Percentiles rank a stretch among this genome's conserved stretches.
Conservation (phyloP, 2,113 vertebrate genomes). For the Periophthalmus modestus region DNA sequence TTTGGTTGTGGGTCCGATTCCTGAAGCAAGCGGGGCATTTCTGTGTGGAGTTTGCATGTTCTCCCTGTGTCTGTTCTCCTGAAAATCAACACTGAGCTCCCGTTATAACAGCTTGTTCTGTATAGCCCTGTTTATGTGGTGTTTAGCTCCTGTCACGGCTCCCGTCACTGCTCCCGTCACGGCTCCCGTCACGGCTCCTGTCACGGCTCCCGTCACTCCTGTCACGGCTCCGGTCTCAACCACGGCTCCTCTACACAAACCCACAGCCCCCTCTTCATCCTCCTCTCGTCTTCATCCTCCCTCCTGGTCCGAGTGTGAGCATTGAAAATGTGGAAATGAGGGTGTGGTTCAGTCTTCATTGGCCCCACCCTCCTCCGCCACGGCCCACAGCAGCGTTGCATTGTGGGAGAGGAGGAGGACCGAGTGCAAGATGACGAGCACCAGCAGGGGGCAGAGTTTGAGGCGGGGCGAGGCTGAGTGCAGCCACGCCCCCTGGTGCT, state of each 20-base stretch:
- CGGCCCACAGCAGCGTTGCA: conserved; percentile 75
- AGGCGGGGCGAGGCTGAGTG: conserved; percentile 88
- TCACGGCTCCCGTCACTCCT: conserved; percentile 51
- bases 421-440: conserved; percentile 94
- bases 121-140: no score
- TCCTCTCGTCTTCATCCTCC: conserved; percentile 8
- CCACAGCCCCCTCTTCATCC: no score
- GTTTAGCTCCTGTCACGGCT: not conserved
- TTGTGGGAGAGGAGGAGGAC: conserved; percentile 94
- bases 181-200: not conserved
- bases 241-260: no score
- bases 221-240: no score
- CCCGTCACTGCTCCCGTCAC: not conserved
- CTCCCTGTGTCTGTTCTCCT: no score
- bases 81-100: no score
- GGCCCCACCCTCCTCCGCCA: conserved; percentile 83
- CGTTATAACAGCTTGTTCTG: no score
- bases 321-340: no score
- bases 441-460: conserved; percentile 90
- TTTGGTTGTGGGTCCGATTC: no score
- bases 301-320: conserved; percentile 46
- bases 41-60: no score
- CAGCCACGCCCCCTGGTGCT: conserved; percentile 86
- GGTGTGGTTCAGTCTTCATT: conserved; percentile 88
- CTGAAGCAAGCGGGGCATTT: no score